Conservation (phyloP, 1,140 invertebrate species). For the Zaprionus capensis region DNA sequence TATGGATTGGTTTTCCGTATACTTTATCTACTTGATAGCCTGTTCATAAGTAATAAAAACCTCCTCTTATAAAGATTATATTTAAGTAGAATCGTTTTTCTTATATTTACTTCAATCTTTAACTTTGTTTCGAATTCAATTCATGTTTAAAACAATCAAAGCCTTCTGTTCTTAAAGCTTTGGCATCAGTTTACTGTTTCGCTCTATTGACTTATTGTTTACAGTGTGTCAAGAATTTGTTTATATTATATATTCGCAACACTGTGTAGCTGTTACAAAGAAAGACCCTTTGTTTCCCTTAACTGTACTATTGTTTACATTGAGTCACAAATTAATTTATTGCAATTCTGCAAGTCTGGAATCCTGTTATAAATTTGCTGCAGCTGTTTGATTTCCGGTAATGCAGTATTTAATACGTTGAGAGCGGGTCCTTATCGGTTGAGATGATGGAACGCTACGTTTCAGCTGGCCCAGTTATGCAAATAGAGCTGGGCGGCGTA, state of each 20-base stretch:
- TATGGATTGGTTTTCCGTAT: no score
- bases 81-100: no score
- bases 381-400: slow-evolving; percentile 34
- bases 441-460: slow-evolving; percentile 16
- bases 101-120: no score
- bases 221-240: background rate
- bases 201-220: background rate
- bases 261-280: background rate
- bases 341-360: slow-evolving; percentile 15
- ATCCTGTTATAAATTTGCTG: background rate
- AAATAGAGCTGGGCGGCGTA: slow-evolving; percentile 37
- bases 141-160: no score
- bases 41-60: no score
- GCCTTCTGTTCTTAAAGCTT: background rate
- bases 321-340: slow-evolving; percentile 25
- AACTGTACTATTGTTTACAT: background rate
- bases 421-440: slow-evolving; percentile 17
- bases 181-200: no score
- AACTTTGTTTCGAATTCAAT: no score
- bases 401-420: slow-evolving; percentile 5
- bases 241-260: background rate
- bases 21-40: no score
- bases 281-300: background rate
- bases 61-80: no score
- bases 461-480: slow-evolving; percentile 57